Conservation (phyloP, 1,140 invertebrate genomes). For the Euura lappo region DNA sequence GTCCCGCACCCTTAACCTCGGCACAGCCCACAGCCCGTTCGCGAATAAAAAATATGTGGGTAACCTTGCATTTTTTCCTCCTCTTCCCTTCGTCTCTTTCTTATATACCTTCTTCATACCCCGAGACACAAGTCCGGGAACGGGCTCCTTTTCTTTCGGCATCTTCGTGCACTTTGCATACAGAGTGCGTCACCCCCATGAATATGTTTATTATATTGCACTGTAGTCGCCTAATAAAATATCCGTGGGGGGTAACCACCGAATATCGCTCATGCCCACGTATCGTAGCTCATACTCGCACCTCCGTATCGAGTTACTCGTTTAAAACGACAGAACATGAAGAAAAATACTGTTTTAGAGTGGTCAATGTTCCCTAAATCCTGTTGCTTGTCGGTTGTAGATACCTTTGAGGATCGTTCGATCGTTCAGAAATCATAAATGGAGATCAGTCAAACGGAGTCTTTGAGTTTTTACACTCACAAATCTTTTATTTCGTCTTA, state of each 20-base stretch:
- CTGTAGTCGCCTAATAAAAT: slow-evolving; percentile 29
- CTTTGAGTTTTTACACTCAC: too few species aligned
- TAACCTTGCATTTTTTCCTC: slow-evolving; percentile 48
- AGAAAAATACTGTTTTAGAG: too few species aligned
- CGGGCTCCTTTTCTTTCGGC: not conserved
- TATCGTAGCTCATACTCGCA: not conserved
- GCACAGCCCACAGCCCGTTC: not conserved
- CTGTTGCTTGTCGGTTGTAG: too few species aligned
- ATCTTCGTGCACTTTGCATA: slow-evolving; percentile 42
- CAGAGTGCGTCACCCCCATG: slow-evolving; percentile 36
- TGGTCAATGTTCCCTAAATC: too few species aligned
- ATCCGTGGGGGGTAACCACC: not conserved
- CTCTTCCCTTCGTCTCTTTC: not conserved
- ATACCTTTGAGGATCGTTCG: too few species aligned
- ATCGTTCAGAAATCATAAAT: too few species aligned
- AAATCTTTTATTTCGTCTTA: too few species aligned
- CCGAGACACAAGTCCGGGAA: not conserved
- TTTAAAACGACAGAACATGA: too few species aligned
- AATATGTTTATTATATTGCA: slow-evolving; percentile 44
- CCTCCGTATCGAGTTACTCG: too few species aligned
- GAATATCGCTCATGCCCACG: not conserved
- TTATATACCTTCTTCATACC: not conserved
- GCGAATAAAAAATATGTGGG: slow-evolving; percentile 40
- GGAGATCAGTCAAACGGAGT: too few species aligned
- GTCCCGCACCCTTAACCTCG: not conserved